Percentiles rank a stretch among this genome's conserved stretches.
Evolutionary conservation across 2,888 invertebrate species (phyloP).

Genomic region (Eupithecia abbreviata): DNA sequence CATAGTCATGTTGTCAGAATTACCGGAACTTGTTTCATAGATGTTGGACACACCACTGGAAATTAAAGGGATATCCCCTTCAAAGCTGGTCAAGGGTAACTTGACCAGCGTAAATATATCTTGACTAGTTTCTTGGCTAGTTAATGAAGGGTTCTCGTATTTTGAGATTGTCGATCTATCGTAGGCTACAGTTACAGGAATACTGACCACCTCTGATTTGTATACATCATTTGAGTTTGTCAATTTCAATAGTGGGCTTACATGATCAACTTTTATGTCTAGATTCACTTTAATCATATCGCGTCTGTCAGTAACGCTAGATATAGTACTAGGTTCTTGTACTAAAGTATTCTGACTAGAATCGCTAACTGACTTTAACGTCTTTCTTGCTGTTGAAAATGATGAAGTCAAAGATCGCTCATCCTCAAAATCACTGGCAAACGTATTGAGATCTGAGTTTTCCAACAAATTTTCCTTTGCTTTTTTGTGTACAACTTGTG

Average conservation of each 20-base stretch:
- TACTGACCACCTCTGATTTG: constrained; percentile 58
- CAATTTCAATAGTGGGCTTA: constrained; percentile 44
- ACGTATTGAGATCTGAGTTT: constrained; percentile 36
- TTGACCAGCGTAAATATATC: constrained; percentile 23
- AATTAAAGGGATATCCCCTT: constrained; percentile 23
- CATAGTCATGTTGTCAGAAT: constrained; percentile 37
- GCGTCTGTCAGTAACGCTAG: constrained; percentile 21
- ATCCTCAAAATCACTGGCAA: constrained; percentile 41
- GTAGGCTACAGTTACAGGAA: constrained; percentile 59
- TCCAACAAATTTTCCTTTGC: constrained; percentile 60
- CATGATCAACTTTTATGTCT: constrained; percentile 11
- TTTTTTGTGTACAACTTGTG: constrained; percentile 55
- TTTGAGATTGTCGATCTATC: constrained; percentile 41
- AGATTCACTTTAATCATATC: background rate
- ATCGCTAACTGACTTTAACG: constrained; percentile 45
- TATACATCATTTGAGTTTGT: constrained; percentile 44
- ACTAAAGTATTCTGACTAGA: constrained; percentile 60
- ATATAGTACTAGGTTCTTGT: constrained; percentile 44
- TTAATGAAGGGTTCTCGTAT: constrained; percentile 23
- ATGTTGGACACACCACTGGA: constrained; percentile 43
- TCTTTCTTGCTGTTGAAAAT: constrained; percentile 46
- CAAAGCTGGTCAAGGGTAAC: background rate
- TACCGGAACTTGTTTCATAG: constrained; percentile 15
- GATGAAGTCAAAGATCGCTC: constrained; percentile 45
- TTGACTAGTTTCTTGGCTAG: constrained; percentile 48